A percentile compares a stretch with the other conserved stretches of the same genome.
These are phyloP conservation scores for Zosterops hypoxanthus DNA, from an alignment of 2,113 vertebrate genomes.

Conservation along the genomic window DNA sequence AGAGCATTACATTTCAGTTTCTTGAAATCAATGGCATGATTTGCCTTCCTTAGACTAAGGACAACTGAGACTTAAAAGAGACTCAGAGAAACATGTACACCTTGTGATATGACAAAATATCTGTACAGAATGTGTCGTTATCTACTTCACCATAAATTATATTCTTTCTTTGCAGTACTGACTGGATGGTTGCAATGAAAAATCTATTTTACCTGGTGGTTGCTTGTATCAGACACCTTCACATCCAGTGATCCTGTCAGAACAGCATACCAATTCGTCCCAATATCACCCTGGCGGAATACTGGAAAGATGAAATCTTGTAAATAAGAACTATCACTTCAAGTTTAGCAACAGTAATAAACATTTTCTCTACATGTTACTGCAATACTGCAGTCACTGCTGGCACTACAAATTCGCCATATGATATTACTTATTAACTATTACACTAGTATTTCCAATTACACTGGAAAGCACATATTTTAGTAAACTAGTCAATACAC, in stretches of 20 bases:
- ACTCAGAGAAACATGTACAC: neutral
- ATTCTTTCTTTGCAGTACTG: neutral
- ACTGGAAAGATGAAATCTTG: conserved; percentile 76
- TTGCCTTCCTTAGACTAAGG: neutral
- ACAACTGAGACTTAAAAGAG: neutral
- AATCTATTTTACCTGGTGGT: conserved; percentile 84
- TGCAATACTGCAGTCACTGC: neutral
- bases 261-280: conserved; percentile 96
- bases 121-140: neutral
- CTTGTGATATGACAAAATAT: neutral
- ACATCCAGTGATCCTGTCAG: conserved; percentile 95
- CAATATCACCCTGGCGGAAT: conserved; percentile 96
- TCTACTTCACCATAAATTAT: neutral
- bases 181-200: neutral
- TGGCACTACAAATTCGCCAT: neutral
- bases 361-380: neutral
- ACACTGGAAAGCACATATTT: neutral
- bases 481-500: neutral
- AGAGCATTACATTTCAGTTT: neutral
- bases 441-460: neutral
- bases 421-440: neutral
- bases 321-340: neutral
- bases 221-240: conserved; percentile 94
- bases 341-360: neutral
- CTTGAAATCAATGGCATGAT: neutral